Evolutionary conservation across 1,140 invertebrate genomes (phyloP).

Genomic region (Drosophila quadrilineata): DNA sequence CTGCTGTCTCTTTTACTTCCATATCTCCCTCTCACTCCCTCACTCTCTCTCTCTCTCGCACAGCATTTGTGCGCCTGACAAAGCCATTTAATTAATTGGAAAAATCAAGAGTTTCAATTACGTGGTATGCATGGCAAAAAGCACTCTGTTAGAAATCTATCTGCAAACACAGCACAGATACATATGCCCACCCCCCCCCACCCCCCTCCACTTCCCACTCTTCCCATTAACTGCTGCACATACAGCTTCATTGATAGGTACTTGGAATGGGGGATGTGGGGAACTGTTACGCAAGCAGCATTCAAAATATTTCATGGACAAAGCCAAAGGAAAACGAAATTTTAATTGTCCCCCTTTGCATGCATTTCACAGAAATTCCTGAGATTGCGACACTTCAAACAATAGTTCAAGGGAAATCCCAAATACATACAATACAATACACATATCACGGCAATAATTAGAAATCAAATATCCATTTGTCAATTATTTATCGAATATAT

Average conservation of each 20-base stretch:
- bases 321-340: neutral
- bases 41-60: neutral
- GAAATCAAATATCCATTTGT: no score
- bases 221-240: no score
- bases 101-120: conserved; percentile 65
- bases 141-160: conserved; percentile 50
- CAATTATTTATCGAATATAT: no score
- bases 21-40: neutral
- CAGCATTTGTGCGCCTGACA: conserved; percentile 28
- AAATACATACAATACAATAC: no score
- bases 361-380: neutral
- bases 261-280: neutral
- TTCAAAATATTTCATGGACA: conserved; percentile 22
- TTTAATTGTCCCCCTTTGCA: conserved; percentile 12
- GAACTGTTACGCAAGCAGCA: neutral
- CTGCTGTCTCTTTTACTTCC: neutral
- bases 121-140: conserved; percentile 54
- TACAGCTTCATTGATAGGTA: no score
- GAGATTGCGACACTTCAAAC: neutral
- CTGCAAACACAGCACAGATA: conserved; percentile 4
- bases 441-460: no score
- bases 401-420: no score
- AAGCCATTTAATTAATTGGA: conserved; percentile 64
- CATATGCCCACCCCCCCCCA: neutral
- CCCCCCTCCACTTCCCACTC: neutral